Percentiles rank a stretch among this genome's conserved stretches.
These are phyloP conservation scores for Xerus rutilus DNA, from an alignment of 2,797 vertebrate genomes.

Conservation along the genomic window DNA sequence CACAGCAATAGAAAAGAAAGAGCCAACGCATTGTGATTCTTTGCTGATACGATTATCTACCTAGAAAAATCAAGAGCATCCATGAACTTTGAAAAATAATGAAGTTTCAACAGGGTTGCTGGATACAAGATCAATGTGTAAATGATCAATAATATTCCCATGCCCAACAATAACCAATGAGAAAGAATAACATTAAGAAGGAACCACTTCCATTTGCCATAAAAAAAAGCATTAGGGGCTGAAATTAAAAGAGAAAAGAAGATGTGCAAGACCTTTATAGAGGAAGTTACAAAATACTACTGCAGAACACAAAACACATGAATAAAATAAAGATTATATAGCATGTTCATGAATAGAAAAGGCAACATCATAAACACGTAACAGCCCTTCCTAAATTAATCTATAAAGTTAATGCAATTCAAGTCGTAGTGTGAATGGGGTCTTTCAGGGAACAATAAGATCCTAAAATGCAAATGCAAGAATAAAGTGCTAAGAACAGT, in stretches of 20 bases:
- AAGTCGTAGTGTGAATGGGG: not conserved
- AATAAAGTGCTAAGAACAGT: not conserved
- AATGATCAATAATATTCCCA: not conserved
- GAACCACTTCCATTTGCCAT: not conserved
- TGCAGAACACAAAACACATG: not conserved
- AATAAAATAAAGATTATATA: not conserved
- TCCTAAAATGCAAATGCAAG: not conserved
- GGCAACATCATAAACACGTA: not conserved
- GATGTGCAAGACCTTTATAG: not conserved
- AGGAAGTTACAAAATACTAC: not conserved
- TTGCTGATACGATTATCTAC: not conserved
- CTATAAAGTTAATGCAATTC: constrained; percentile 6
- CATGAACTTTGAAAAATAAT: not conserved
- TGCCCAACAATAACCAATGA: not conserved
- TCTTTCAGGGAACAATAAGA: not conserved
- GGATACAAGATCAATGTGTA: not conserved
- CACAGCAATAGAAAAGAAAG: not conserved
- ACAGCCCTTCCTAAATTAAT: not conserved
- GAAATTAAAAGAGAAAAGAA: not conserved
- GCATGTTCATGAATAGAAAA: not conserved
- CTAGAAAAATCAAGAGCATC: not conserved
- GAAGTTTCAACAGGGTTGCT: not conserved
- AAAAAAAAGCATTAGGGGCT: not conserved
- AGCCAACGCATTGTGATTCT: not conserved
- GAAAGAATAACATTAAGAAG: not conserved